These are phyloP conservation scores for Nasua narica DNA, from an alignment of 2,797 vertebrate genomes.

Conservation along the genomic window DNA sequence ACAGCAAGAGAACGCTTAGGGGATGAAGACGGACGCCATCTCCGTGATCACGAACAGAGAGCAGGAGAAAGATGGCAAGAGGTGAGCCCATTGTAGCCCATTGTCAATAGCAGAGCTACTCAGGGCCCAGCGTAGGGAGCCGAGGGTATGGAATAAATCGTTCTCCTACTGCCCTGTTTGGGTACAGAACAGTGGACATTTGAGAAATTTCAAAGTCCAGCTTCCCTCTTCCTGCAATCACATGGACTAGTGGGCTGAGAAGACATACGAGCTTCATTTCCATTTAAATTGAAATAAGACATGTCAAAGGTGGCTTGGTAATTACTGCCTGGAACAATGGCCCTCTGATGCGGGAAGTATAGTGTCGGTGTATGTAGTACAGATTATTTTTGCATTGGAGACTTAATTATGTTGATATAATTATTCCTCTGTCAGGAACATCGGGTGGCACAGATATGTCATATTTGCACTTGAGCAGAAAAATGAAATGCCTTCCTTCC, in stretches of 20 bases:
- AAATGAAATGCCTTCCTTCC: conserved; percentile 35
- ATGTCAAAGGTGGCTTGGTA: conserved; percentile 48
- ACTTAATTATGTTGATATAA: conserved; percentile 72
- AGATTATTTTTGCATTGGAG: conserved; percentile 54
- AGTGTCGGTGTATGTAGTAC: background rate
- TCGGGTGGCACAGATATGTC: conserved; percentile 14
- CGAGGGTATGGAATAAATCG: accelerated
- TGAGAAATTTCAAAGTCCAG: background rate
- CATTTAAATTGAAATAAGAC: conserved; percentile 63
- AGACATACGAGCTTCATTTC: conserved; percentile 53
- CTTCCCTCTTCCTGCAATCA: background rate
- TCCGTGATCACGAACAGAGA: background rate
- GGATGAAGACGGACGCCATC: background rate
- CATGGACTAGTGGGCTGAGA: background rate
- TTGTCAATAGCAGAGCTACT: background rate
- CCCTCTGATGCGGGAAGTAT: background rate
- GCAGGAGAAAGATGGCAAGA: background rate
- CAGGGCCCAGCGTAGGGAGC: background rate
- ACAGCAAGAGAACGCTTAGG: background rate
- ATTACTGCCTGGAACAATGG: background rate
- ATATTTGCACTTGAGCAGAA: conserved; percentile 48
- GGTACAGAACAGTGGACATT: background rate
- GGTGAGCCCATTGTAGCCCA: background rate
- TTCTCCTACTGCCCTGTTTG: background rate
- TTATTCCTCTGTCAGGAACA: conserved; percentile 57